A percentile compares a stretch with the other conserved stretches of the same genome.
Conservation (phyloP, 2,888 invertebrate species). For the Branchellion lobata region DNA sequence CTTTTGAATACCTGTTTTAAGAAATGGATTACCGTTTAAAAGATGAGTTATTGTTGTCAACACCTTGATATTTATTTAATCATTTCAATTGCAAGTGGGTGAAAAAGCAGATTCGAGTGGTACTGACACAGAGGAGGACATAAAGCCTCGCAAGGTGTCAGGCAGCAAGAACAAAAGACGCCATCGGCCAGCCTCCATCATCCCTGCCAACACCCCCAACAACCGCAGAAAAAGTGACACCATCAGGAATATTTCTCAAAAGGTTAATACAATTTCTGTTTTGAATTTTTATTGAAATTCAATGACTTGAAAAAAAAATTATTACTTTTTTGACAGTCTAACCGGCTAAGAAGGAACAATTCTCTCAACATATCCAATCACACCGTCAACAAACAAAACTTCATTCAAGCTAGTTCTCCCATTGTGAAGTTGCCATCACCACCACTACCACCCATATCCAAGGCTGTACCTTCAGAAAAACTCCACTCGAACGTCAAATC, state of each 20-base stretch:
- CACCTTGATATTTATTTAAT: no score
- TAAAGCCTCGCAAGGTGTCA: constrained; percentile 15
- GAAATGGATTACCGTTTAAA: no score
- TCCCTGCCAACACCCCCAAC: background rate
- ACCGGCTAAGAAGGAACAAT: constrained; percentile 1
- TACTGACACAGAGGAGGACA: constrained; percentile 39
- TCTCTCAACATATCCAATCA: background rate
- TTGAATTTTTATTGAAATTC: no score
- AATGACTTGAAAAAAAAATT: no score
- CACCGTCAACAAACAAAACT: background rate
- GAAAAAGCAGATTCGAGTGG: constrained; percentile 32
- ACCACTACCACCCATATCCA: background rate
- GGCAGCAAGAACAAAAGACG: constrained; percentile 13
- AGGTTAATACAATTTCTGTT: background rate
- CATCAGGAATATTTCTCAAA: background rate
- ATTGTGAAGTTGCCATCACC: background rate
- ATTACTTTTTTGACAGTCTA: background rate
- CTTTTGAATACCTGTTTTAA: no score
- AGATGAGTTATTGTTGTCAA: no score
- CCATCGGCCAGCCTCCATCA: background rate
- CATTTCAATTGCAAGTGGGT: background rate
- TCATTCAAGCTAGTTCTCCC: no score
- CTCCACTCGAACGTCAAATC: no score
- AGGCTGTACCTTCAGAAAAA: background rate
- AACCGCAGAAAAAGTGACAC: background rate